Evolutionary conservation across 2,797 vertebrate species (phyloP), one percentile per base, ranked within the genome.

Genomic region (Brachyalestes nurse): DNA sequence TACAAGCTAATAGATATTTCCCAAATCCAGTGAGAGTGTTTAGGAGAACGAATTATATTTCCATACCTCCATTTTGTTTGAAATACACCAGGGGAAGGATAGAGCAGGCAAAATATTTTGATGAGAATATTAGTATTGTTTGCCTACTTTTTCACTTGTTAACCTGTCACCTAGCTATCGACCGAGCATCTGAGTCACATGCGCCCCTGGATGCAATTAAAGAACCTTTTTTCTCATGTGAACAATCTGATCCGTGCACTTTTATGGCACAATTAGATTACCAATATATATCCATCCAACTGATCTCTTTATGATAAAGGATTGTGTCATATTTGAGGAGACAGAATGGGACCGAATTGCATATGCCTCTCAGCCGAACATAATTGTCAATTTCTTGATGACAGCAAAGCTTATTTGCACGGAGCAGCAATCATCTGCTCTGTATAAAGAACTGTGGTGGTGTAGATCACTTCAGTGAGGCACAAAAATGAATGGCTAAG

Each of bases 351-450:
- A 64, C 69, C 72, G 45, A 72, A 69, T 72, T 70, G 67, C 3
- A 58, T 73, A 73, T 75, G 79, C 81, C 82, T 90, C 85, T 89
- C 80, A 88, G 88, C 74, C 53, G 40, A 47, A 82, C 87, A 64
- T 92, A 91, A 91, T 92, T 93, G 90, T 88, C 88, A 86, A 87
- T 89, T 88, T 90, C 82, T 84, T 85, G 73, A 84, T 88, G 88
- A 89, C 66, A 69, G 72, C 86, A 88, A 82, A 84, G 88, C 89
- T 90, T 89, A 88, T 88, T 82, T 84, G 81, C 77, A 84, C 88
- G 83, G 80, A 83, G 86, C 81, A 75, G 82, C 84, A 86, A 67
- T 74, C 72, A 75, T 60, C 67, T 80, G 84, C 82, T 83, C 45
- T 75, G 34, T 89, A 85, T 83, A 78, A 70, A 23, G 17, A 61